Percentiles rank a stretch among this genome's conserved stretches.
These are phyloP conservation scores for Stegodyphus dumicola DNA, from an alignment of 1,140 invertebrate species.

Conservation along the genomic window DNA sequence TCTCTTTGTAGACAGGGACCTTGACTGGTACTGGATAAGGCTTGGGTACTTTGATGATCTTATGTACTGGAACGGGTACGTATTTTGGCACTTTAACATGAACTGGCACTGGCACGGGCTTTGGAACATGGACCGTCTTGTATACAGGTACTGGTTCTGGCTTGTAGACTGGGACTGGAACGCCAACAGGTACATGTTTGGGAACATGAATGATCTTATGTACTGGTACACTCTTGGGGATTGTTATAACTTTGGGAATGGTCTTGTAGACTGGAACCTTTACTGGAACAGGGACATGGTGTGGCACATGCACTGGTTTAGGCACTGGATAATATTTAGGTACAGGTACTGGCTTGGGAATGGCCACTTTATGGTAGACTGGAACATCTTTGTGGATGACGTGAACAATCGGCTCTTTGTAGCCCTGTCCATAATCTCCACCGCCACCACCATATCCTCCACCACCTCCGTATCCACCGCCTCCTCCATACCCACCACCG, in stretches of 20 bases:
- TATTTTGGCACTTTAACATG: slow-evolving; percentile 65
- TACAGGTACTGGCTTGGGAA: slow-evolving; percentile 65
- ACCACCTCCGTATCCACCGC: slow-evolving; percentile 33
- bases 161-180: slow-evolving; percentile 63
- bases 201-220: slow-evolving; percentile 64
- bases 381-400: slow-evolving; percentile 65
- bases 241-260: slow-evolving; percentile 62
- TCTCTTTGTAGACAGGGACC: slow-evolving; percentile 65
- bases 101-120: slow-evolving; percentile 62
- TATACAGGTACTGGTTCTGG: slow-evolving; percentile 60
- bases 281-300: slow-evolving; percentile 65
- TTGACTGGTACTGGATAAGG: slow-evolving; percentile 64
- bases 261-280: slow-evolving; percentile 62
- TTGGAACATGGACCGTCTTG: slow-evolving; percentile 62
- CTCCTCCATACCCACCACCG: slow-evolving; percentile 46
- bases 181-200: slow-evolving; percentile 61
- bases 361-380: slow-evolving; percentile 64
- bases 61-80: slow-evolving; percentile 65
- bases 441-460: slow-evolving; percentile 8
- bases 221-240: slow-evolving; percentile 63
- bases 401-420: slow-evolving; percentile 63
- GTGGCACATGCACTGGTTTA: slow-evolving; percentile 65
- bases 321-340: slow-evolving; percentile 64
- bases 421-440: slow-evolving; percentile 12
- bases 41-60: slow-evolving; percentile 65